Evolutionary conservation across 2,797 vertebrate genomes (phyloP), one percentile per base, ranked within the genome.

Genomic region (Rhinichthys osculus): DNA sequence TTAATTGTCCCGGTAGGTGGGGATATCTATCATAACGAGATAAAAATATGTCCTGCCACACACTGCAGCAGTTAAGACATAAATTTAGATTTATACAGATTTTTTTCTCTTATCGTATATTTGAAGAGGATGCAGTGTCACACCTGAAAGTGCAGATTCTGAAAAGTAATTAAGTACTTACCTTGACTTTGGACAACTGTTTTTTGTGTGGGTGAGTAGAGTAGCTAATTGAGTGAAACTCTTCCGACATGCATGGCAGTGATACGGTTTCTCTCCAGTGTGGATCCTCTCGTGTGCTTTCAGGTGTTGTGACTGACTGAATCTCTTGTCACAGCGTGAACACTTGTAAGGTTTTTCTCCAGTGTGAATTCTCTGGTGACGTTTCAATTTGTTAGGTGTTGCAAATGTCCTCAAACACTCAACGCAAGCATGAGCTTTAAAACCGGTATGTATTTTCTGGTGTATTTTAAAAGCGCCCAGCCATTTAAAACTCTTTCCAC

Each of bases 201-300:
- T 70, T 70, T 40, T 70, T 23, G 5, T 23, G 13, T 70, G 67
- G 11, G 19, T 40, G 4, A 70, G 67, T 5, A 70, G 67, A 70
- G 67, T 66, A 66, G 64, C 30, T 66, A 70, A 70, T 13, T 70
- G 67, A 13, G 67, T 23, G 21, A 70, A 70, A 40, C 64, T 66
- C 64, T 66, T 66, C 64, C 64, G 64, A 33, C 64, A 66, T 7
- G 64, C 30, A 33, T 30, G 64, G 64, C 64, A 66, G 64, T 66
- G 64, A 66, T 66, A 66, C 64, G 64, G 64, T 30, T 66, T 66
- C 30, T 66, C 64, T 66, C 62, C 64, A 3, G 64, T 66, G 64
- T 66, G 64, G 30, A 66, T 66, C 30, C 64, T 7, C 64, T 66
- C 64, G 4, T 66, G 64, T 4, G 64, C 64, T 33, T 33, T 66